Conservation (phyloP, 2,113 vertebrate genomes). For the Tyto alba region DNA sequence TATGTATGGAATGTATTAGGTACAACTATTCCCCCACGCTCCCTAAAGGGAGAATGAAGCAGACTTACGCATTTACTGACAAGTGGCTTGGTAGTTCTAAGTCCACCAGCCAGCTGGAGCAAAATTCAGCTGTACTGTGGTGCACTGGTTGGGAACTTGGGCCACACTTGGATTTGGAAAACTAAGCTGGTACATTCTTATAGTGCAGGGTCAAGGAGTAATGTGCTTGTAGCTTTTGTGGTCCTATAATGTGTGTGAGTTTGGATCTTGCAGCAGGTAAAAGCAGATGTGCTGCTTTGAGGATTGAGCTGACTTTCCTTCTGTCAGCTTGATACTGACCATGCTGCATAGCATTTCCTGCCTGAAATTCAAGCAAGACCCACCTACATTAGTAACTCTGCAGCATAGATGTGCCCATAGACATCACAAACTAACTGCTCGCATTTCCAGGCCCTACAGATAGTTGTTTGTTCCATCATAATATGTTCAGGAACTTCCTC, state of each 20-base stretch:
- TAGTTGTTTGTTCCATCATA: background rate
- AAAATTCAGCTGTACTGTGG: background rate
- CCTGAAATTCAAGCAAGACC: background rate
- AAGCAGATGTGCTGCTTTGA: background rate
- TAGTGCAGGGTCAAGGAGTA: rapidly evolving
- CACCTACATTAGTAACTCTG: rapidly evolving
- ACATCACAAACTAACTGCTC: background rate
- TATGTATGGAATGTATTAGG: background rate
- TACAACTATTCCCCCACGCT: too few relatives aligned
- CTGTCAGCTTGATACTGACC: background rate
- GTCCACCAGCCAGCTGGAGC: background rate
- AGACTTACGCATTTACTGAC: background rate
- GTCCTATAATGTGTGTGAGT: background rate
- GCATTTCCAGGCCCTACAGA: background rate
- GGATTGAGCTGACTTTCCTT: background rate
- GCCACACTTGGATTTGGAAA: background rate
- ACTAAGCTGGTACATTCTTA: background rate
- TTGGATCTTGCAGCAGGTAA: background rate
- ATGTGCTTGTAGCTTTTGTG: background rate
- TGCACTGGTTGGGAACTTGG: background rate
- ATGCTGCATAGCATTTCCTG: background rate
- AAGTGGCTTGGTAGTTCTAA: background rate
- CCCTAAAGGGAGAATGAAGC: background rate
- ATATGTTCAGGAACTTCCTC: background rate
- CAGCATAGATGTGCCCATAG: rapidly evolving